Conservation (phyloP, 92 coral and sea anemone species). For the Actinernus sp. region DNA sequence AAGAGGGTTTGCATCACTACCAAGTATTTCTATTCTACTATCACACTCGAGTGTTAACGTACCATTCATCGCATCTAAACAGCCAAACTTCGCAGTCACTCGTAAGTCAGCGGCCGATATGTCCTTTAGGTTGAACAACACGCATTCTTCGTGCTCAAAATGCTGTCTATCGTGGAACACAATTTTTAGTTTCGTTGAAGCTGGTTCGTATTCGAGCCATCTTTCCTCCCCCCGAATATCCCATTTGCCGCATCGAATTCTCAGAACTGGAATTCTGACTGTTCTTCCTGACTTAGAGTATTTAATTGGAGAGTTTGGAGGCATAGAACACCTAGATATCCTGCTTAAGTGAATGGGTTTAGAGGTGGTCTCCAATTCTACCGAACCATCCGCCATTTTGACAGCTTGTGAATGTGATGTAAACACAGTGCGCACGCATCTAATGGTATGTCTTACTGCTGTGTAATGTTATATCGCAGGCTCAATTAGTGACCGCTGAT, state of each 20-base stretch:
- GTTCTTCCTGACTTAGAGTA: slow-evolving; percentile 20
- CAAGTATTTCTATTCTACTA: slow-evolving; percentile 36
- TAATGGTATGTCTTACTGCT: not conserved
- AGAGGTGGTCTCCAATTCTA: slow-evolving; percentile 4
- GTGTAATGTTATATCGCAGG: not conserved
- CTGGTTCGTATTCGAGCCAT: slow-evolving; percentile 86
- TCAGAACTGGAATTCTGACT: slow-evolving; percentile 73
- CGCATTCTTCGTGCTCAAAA: slow-evolving; percentile 66
- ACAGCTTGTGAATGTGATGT: slow-evolving; percentile 54
- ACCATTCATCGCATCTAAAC: slow-evolving; percentile 91
- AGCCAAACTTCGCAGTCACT: slow-evolving; percentile 90
- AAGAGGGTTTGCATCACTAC: slow-evolving; percentile 10
- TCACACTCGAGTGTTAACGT: slow-evolving; percentile 82
- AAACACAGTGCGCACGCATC: slow-evolving; percentile 52
- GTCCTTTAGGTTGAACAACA: slow-evolving; percentile 61
- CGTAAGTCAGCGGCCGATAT: slow-evolving; percentile 92
- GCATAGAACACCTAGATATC: slow-evolving; percentile 9
- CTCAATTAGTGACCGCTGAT: slow-evolving; percentile 23
- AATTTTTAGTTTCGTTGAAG: slow-evolving; percentile 51
- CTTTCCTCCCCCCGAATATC: slow-evolving; percentile 75
- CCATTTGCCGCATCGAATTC: slow-evolving; percentile 80
- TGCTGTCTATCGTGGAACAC: slow-evolving; percentile 72
- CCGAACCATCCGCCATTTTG: slow-evolving; percentile 73
- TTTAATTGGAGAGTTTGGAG: slow-evolving; percentile 44
- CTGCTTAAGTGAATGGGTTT: slow-evolving; percentile 6